Base-by-base conservation (phyloP, 2,888 invertebrate genomes). In the Trilocha varians region DNA sequence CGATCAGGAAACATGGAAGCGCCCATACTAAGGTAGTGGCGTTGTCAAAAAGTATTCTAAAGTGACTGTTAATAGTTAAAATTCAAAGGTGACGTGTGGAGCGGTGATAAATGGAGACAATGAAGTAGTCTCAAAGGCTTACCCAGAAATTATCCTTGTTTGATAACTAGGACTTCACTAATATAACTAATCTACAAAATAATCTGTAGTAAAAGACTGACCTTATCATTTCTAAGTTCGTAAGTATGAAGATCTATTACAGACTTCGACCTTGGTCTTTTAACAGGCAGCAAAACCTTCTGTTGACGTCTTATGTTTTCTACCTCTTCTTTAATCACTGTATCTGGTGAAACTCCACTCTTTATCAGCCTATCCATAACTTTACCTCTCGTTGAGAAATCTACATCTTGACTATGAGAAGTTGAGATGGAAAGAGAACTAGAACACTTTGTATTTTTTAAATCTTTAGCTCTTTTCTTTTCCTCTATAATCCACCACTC, bases 401-500 rank as follows among this genome's bases (percentile, higher is more conserved):
- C 78, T 44, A 62, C 68, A 46, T 80, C 82, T 49, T 72, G 70
- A 11, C 62, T 75, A n/a, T 86, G 80, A 3, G 83, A 76, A 38
- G 82, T 84, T 1, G 78, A 78, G 34, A 87, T 73, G 0, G 89
- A 88, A 13, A 68, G 72, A 5, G 79, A 82, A 53, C 83, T 87
- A 1, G 89, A 88, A 39, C 83, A 76, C 47, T 80, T 84, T 0
- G 75, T 72, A 16, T 72, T 57, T 62, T 70, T 64, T 15, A 65
- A 48, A 49, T 71, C 70, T 45, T 71, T 69, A 14, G 48, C 57
- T 40, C 55, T 61, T 46, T 79, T 88, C 56, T 88, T 87, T 55
- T 91, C 91, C 55, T 91, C 91, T 38, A 83, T 53, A 6, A 78
- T 87, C 87, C 90, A 90, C 95, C 96, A 96, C 54, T 95, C 93